These are phyloP conservation scores for Heliconius hermathena DNA, from an alignment of 1,140 invertebrate species.

Conservation along the genomic window DNA sequence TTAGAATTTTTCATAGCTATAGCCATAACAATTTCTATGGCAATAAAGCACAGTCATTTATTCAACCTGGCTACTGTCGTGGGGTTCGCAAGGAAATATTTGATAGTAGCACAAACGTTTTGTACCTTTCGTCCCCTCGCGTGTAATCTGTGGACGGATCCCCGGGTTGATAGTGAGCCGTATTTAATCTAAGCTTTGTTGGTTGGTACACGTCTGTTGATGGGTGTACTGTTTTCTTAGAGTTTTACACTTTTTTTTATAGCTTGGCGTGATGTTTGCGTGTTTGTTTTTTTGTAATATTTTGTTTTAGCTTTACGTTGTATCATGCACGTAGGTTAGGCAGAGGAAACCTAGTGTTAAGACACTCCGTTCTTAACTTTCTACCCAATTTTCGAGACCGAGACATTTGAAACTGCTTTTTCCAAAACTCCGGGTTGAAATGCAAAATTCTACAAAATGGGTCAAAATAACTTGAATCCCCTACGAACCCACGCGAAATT, in stretches of 20 bases:
- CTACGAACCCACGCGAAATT: background rate
- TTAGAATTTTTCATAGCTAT: background rate
- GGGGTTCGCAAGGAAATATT: constrained; percentile 24
- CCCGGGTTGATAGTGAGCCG: background rate
- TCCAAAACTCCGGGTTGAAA: too few relatives aligned
- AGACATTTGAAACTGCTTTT: too few relatives aligned
- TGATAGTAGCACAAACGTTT: constrained; percentile 26
- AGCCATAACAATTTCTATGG: constrained; percentile 25
- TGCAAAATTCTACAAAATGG: too few relatives aligned
- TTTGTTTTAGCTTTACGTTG: too few relatives aligned
- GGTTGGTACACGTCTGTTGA: background rate
- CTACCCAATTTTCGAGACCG: too few relatives aligned
- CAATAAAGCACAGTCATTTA: constrained; percentile 27
- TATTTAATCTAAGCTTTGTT: background rate
- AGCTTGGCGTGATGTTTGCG: too few relatives aligned
- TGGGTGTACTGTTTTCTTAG: background rate
- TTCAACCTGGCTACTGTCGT: constrained; percentile 23
- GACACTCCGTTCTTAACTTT: too few relatives aligned
- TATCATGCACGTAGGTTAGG: too few relatives aligned
- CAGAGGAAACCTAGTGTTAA: too few relatives aligned
- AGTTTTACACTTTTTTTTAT: background rate
- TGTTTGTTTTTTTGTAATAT: too few relatives aligned
- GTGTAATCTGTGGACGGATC: constrained; percentile 10
- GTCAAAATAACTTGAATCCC: too few relatives aligned
- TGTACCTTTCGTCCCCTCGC: constrained; percentile 17